A percentile compares a stretch with the other conserved stretches of the same genome.
phyloP scores from a whole-genome alignment of 2,797 vertebrate genomes.

The Catharus ustulatus region DNA sequence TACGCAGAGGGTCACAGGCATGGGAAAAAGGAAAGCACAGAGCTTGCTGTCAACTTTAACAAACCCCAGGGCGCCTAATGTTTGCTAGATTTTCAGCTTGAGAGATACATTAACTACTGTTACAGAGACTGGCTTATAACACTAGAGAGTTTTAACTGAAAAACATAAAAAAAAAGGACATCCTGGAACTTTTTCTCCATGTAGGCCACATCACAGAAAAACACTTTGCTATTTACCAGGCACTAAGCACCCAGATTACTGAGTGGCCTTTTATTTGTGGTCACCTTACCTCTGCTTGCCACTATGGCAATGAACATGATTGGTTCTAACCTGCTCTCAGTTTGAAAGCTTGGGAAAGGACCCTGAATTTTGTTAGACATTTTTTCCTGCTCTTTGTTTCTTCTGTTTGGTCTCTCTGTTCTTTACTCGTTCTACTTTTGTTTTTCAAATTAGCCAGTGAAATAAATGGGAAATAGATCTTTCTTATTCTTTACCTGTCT shows the following conservation, averaged over 20 bases:
- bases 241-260: background rate
- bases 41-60: background rate
- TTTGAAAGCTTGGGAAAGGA: background rate
- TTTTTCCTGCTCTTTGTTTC: background rate
- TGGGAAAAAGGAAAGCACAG: background rate
- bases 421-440: background rate
- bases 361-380: background rate
- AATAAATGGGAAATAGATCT: background rate
- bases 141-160: background rate
- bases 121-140: background rate
- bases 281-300: background rate
- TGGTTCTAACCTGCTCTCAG: background rate
- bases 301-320: accelerated
- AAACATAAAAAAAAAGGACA: background rate
- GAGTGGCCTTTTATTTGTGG: background rate
- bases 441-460: background rate
- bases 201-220: background rate
- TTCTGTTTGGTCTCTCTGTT: background rate
- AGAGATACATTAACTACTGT: constrained; percentile 3
- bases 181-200: background rate
- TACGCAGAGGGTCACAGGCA: background rate
- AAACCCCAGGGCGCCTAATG: background rate
- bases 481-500: background rate
- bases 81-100: background rate
- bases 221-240: background rate